Base-by-base conservation (phyloP, 2,113 vertebrate genomes). In the Colossoma macropomum region DNA sequence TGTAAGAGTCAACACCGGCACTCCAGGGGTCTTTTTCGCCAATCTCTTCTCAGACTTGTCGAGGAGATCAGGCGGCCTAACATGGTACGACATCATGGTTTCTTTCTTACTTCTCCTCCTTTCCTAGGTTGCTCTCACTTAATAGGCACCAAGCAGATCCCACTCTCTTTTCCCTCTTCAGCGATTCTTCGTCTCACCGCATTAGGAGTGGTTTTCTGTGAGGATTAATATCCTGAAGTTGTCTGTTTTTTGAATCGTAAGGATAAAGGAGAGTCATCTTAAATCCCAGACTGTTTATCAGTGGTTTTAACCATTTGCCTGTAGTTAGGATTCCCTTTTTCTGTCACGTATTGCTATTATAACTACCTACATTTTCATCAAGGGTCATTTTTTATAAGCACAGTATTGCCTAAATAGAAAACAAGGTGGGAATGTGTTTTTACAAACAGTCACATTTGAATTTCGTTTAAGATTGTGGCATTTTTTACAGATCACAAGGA, bases 1-100 rank as follows among this genome's bases (percentile, higher is more conserved):
- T 70, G 48, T 69, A 52, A 71, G 76, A 84, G 81, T 79, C 62
- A 32, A 56, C 50, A 13, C 77, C 69, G 60, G 48, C 30, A 79
- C 70, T 84, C 70, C 30, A 41, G 75, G 7, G 34, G 56, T 27
- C 11, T 63, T 41, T 38, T 76, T n/a, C 27, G 16, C 3, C 5
- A 60, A n/a, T n/a, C n/a, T n/a, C 74, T 38, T 60, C 54, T 59
- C 54, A 62, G 23, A 38, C 74, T 56, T 60, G 74, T 76, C n/a
- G 28, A 34, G 16, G 25, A 65, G 62, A 28, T 28, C 48, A 32
- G 73, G 9, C 32, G 54, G 23, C 32, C 56, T 17, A 28, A 48
- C 34, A n/a, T 59, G 32, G 75, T 62, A 63, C n/a, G 48, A 75
- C 28, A 32, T 30, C 48, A 19, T 21, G 48, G 32, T 75, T 23